Percentiles rank a stretch among this genome's conserved stretches.
phyloP scores from a whole-genome alignment of 2,113 vertebrate species.

The Bungarus multicinctus region DNA sequence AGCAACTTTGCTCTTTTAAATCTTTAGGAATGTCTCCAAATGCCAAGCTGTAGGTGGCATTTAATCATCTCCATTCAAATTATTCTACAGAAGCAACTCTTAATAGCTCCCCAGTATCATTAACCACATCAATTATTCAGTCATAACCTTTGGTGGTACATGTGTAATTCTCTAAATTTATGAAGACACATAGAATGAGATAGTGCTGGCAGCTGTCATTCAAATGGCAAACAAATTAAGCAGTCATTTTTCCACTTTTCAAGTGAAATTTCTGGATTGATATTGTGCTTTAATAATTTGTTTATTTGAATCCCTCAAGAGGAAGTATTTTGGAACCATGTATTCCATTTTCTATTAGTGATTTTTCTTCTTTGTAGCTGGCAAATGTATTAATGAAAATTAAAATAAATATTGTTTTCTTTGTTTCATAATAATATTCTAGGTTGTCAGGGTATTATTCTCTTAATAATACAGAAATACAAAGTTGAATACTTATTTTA shows the following conservation, averaged over 20 bases:
- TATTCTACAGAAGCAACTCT: conserved; percentile 2
- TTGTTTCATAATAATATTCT: background rate
- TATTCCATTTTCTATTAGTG: background rate
- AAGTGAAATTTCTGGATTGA: background rate
- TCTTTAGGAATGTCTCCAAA: background rate
- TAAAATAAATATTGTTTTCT: background rate
- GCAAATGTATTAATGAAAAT: background rate
- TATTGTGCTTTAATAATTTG: conserved; percentile 2
- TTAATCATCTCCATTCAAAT: conserved; percentile 6
- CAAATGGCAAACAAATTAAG: background rate
- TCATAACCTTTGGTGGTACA: background rate
- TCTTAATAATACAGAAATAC: background rate
- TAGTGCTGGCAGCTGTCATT: background rate
- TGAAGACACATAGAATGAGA: background rate
- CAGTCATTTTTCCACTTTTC: background rate
- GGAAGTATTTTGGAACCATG: background rate
- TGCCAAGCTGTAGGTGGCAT: rapidly evolving
- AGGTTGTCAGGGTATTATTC: background rate
- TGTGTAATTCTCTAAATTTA: conserved; percentile 16
- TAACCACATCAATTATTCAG: conserved; percentile 8
- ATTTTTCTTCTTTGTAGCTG: background rate
- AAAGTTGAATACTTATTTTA: background rate
- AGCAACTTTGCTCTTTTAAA: conserved; percentile 1
- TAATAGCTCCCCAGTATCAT: background rate
- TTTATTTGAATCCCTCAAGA: conserved; percentile 4